These are phyloP conservation scores for Drosophila parabipectinata DNA, from an alignment of 1,140 invertebrate species.

Conservation along the genomic window DNA sequence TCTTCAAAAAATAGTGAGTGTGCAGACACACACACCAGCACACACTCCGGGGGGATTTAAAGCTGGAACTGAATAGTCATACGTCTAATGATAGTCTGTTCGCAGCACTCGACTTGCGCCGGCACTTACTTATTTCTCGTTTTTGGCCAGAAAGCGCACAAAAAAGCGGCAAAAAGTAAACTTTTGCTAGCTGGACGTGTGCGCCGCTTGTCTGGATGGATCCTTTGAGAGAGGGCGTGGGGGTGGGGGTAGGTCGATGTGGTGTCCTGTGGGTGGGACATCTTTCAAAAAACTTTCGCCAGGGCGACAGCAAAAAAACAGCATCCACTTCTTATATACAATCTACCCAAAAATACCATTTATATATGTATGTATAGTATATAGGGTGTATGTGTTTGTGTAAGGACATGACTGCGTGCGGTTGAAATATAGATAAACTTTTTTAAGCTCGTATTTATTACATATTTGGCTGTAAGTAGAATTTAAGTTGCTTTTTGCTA, in stretches of 20 bases:
- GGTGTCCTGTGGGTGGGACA: conserved; percentile 45
- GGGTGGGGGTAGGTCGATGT: background rate
- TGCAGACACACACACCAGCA: background rate
- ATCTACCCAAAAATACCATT: conserved; percentile 17
- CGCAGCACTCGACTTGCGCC: conserved; percentile 46
- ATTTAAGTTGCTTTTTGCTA: conserved; percentile 79
- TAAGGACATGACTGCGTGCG: conserved; percentile 75
- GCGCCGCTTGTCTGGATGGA: conserved; percentile 47
- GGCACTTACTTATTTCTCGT: conserved; percentile 71
- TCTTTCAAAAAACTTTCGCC: conserved; percentile 78
- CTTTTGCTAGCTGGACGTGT: conserved; percentile 75
- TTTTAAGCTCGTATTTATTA: conserved; percentile 82
- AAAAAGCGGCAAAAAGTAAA: conserved; percentile 47
- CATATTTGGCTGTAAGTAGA: conserved; percentile 82
- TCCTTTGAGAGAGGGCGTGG: conserved; percentile 9
- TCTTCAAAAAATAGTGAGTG: conserved; percentile 37
- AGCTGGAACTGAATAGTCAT: conserved; percentile 53
- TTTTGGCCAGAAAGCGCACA: conserved; percentile 22
- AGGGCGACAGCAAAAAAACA: conserved; percentile 74
- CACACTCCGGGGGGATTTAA: conserved; percentile 21
- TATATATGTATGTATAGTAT: conserved; percentile 8
- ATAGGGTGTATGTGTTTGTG: conserved; percentile 19
- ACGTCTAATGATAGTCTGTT: conserved; percentile 58
- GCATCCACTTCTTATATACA: conserved; percentile 48
- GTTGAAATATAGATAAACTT: conserved; percentile 82